Base-by-base conservation (phyloP, 2,797 vertebrate species). In the Tarsius wallacei region DNA sequence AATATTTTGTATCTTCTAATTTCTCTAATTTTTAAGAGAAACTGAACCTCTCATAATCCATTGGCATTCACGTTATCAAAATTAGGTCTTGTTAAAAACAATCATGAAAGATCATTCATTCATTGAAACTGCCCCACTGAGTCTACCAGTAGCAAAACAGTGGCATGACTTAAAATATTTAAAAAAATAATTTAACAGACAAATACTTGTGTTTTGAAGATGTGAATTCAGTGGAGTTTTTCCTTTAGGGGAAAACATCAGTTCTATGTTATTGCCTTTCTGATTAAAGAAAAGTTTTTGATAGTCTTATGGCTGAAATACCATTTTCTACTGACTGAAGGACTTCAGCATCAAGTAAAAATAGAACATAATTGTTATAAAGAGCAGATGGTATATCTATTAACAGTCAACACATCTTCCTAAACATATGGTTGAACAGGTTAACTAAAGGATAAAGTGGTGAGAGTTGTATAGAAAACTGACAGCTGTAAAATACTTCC, bases 381-480 rank as follows among this genome's bases (percentile, higher is more conserved):
- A 95, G 97, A 98, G 96, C 98, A 99, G 98, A 99, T 98, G 98
- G 98, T 96, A 95, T 11, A 97, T 98, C 95, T 98, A 95, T 98
- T 98, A 97, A 98, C 98, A 98, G 98, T 98, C 97, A 98, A 98
- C 98, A 98, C 96, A 98, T 98, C 98, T 98, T 98, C 96, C 91
- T 97, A 96, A 98, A 98, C 98, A 98, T 98, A 98, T 98, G 98
- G 98, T 77, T 97, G 95, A 98, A 97, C 98, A 98, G 98, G 98
- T 98, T 98, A 98, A 98, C 98, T 97, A 98, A 98, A 98, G 98
- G 98, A 97, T 98, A 98, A 93, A 97, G 66, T 97, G 93, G 95
- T 94, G 96, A 93, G 96, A 97, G 88, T 90, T 98, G 94, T 96
- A 94, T 83, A 98, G 98, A 97, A 98, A 98, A 98, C 71, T 0